Evolutionary conservation across 2,797 vertebrate genomes (phyloP).

Genomic region (Rachycentron canadum): DNA sequence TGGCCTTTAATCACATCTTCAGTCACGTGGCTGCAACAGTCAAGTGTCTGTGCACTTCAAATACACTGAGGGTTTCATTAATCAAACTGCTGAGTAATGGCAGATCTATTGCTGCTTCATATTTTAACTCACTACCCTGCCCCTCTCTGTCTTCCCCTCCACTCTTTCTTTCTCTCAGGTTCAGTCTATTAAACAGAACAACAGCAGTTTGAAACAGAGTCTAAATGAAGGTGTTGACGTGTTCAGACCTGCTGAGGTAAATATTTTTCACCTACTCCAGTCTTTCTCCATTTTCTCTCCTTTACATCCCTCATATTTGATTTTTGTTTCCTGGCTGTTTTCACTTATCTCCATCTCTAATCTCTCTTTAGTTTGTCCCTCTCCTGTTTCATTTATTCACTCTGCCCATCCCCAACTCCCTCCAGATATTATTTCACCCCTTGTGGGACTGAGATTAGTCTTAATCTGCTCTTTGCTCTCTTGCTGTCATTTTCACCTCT

Average conservation of each 20-base stretch:
- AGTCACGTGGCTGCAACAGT: background rate
- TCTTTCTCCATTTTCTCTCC: background rate
- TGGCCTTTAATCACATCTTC: background rate
- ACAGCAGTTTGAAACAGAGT: slow-evolving; percentile 89
- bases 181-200: slow-evolving; percentile 94
- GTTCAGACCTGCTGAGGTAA: slow-evolving; percentile 88
- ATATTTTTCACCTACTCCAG: background rate
- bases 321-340: background rate
- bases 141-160: no score
- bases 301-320: slow-evolving; percentile 8
- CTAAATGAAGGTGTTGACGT: slow-evolving; percentile 86
- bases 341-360: background rate
- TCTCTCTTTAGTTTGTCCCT: slow-evolving; percentile 7
- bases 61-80: background rate
- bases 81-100: no score
- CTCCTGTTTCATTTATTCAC: slow-evolving; percentile 17
- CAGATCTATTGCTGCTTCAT: background rate
- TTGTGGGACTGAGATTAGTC: slow-evolving; percentile 40
- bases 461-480: slow-evolving; percentile 55
- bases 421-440: slow-evolving; percentile 38
- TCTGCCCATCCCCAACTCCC: slow-evolving; percentile 29
- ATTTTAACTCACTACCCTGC: background rate
- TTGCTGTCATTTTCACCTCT: slow-evolving; percentile 16
- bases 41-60: background rate
- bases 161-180: slow-evolving; percentile 80